Evolutionary conservation across 2,113 vertebrate species (phyloP).

Genomic region (Zosterops lateralis): DNA sequence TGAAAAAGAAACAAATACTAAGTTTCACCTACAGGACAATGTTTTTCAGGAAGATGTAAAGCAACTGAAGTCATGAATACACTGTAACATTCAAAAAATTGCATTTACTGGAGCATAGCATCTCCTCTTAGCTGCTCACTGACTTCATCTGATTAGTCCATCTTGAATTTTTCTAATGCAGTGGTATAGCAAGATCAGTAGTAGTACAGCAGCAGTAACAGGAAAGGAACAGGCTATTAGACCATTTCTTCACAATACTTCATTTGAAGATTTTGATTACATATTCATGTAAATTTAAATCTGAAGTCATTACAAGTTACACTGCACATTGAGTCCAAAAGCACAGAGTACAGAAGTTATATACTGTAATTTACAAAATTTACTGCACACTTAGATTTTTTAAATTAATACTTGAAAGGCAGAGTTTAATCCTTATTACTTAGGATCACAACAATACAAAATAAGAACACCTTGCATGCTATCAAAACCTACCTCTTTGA

Average conservation of each 20-base stretch:
- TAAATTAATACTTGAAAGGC: neutral
- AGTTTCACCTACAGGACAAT: neutral
- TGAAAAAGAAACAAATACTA: neutral
- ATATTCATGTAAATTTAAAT: neutral
- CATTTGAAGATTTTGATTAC: neutral
- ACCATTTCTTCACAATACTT: neutral
- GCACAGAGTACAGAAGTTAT: neutral
- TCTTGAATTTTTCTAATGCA: neutral
- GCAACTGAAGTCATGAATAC: neutral
- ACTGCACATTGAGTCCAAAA: neutral
- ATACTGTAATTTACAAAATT: neutral
- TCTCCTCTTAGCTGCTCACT: neutral
- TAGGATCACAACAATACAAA: neutral
- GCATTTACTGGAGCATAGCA: neutral
- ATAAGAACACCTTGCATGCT: neutral
- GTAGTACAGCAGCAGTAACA: neutral
- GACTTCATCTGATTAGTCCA: neutral
- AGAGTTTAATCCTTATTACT: neutral
- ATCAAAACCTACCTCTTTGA: slow-evolving; percentile 81
- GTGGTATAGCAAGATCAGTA: neutral
- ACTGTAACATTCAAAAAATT: neutral
- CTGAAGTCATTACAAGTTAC: neutral
- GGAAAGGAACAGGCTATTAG: neutral
- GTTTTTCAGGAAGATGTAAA: neutral
- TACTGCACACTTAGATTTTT: neutral